A percentile compares a stretch with the other conserved stretches of the same genome.
These are phyloP conservation scores for Hassar affinis DNA, from an alignment of 2,113 vertebrate species.

Conservation along the genomic window DNA sequence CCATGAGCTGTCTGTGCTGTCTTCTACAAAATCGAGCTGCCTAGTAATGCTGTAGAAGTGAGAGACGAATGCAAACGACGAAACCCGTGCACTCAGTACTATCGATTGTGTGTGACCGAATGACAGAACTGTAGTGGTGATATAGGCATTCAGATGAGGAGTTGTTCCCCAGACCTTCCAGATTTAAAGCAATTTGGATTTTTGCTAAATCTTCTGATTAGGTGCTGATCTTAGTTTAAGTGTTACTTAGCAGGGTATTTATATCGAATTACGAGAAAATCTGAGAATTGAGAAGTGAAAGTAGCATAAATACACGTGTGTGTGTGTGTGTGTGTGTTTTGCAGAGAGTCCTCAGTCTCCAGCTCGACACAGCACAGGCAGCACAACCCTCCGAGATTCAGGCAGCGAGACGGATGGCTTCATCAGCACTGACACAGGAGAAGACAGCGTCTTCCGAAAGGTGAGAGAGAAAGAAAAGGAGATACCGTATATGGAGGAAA, in stretches of 20 bases:
- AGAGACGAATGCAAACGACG: not conserved
- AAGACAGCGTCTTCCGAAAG: constrained; percentile 69
- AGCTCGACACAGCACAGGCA: constrained; percentile 57
- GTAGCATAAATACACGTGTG: not conserved
- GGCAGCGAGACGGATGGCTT: constrained; percentile 70
- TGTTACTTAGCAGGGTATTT: not conserved
- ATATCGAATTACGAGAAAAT: not conserved
- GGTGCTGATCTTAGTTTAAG: not conserved
- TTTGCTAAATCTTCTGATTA: not conserved
- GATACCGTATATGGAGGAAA: not conserved
- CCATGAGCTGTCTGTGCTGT: constrained; percentile 22
- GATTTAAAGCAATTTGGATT: not conserved
- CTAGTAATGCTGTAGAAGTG: not conserved
- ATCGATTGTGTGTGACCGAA: not conserved
- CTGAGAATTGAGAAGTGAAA: constrained; percentile 35
- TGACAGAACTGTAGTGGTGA: not conserved
- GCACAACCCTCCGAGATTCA: constrained; percentile 64
- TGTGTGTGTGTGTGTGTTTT: constrained; percentile 47
- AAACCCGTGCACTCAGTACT: not conserved
- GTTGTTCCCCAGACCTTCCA: too few relatives aligned
- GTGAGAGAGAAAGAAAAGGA: constrained; percentile 54
- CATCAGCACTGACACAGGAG: constrained; percentile 62
- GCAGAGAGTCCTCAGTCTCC: constrained; percentile 62
- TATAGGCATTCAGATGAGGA: not conserved
- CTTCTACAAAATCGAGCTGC: not conserved